Base-by-base conservation (phyloP, 1,140 invertebrate species). In the Drosophila bocqueti region DNA sequence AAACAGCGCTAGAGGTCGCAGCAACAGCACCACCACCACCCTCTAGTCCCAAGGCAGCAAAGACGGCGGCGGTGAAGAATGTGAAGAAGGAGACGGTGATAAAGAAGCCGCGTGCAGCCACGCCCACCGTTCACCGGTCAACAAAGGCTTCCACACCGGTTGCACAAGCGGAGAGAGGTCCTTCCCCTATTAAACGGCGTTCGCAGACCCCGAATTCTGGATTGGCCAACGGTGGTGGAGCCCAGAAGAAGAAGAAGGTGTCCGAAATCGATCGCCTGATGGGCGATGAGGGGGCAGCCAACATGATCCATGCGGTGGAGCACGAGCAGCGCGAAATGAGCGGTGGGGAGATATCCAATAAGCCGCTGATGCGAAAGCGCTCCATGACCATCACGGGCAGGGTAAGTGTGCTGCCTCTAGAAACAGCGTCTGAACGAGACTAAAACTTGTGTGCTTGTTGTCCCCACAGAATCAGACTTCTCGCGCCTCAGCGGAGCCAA, bases 211-310 rank as follows among this genome's bases (percentile, higher is more conserved):
- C 87, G 3, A 66, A 43, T 52, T 16, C 36, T 7, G 74, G 57
- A 2, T n/a, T 81, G 59, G 52, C 68, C 9, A 92, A 92, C 57
- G 86, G 91, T 1, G 58, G 24, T 2, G 24, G 45, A 74, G 21
- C 47, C 49, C 69, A 73, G 21, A 92, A 91, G 43, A 95, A 95
- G 73, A 95, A 95, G 84, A 94, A 94, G 65, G 93, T 95, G 36
- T 94, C 94, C 47, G 97, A 97, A 94, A 94, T 97, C 47, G 96
- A 97, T 80, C 95, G 94, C 68, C 91, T 97, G 45, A 93, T 97
- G 66, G 96, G 96, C 92, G 97, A 97, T 92, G 97, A 97, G 91
- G 97, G 97, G 2, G 96, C 97, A 4, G 96, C 97, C 2, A 97
- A 97, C 92, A 96, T 97, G 94, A 93, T 97, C 16, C 97, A 97